Base-by-base conservation (phyloP, 2,888 invertebrate species). In the Tetheella fluctuosa region DNA sequence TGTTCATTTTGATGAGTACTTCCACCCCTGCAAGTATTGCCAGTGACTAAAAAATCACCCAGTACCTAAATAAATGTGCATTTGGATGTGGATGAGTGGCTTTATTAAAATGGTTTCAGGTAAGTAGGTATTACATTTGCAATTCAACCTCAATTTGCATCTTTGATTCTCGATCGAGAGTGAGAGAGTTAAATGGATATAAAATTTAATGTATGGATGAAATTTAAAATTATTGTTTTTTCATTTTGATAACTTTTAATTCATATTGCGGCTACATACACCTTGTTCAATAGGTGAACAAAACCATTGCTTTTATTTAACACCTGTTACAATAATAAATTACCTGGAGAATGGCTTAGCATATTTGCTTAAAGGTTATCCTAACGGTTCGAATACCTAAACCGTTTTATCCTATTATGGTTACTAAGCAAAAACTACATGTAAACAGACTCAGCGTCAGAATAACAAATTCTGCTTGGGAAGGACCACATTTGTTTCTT, bases 321-420 rank as follows among this genome's bases (percentile, higher is more conserved):
- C 34, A 23, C 55, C 37, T 55, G 34, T 23, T 55, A 37, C 20
- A 20, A 34, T 15, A 55, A 55, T 55, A 34, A 55, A 55, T 34
- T 20, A 34, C 4, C 34, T 23, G 55, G 10, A n/a, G 20, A 30
- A 34, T 23, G 23, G 34, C 23, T 55, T 34, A 34, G 23, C 37
- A 34, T 37, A 55, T 55, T 55, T 28, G 20, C 48, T 20, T 34
- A 34, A 34, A 37, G 20, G 34, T 23, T 23, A 34, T 1, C 34
- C 54, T 55, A 37, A 55, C 37, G 55, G 55, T 30, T 30, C 30
- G 30, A 55, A 55, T 37, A 34, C 55, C 37, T 54, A 37, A 48
- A 34, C 61, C 60, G 53, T 65, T 66, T 64, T 62, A 62, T 12
- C 62, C 59, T 62, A 61, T 59, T 71, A 65, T 59, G 61, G 67